Evolutionary conservation across 2,113 vertebrate species (phyloP).

Genomic region (Eolophus roseicapilla): DNA sequence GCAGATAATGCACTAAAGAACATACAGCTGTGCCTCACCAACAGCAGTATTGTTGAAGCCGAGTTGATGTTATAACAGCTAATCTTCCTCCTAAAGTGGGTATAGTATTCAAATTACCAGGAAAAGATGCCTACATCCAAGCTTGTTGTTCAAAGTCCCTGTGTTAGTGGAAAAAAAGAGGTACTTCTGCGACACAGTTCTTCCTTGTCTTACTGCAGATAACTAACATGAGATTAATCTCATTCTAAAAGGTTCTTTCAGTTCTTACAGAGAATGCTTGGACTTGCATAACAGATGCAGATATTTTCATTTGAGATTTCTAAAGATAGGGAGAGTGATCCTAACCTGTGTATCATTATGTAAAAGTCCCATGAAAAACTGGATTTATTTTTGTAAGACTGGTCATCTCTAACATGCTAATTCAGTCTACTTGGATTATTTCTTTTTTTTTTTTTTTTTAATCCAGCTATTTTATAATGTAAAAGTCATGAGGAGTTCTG

Average conservation of each 20-base stretch:
- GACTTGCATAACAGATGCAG: not conserved
- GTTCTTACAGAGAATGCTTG: not conserved
- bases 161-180: not conserved
- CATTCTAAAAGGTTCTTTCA: not conserved
- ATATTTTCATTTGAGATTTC: not conserved
- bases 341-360: not conserved
- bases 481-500: not conserved
- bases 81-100: not conserved
- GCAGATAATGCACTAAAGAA: not conserved
- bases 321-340: not conserved
- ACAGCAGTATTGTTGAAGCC: not conserved
- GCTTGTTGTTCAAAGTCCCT: not conserved
- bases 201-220: not conserved
- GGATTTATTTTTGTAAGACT: not conserved
- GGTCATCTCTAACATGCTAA: not conserved
- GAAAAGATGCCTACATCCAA: not conserved
- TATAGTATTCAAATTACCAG: not conserved
- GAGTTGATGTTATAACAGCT: not conserved
- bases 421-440: not conserved
- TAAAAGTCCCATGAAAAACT: not conserved
- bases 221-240: not conserved
- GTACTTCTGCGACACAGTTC: not conserved
- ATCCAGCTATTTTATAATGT: not conserved
- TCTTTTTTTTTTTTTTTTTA: too few relatives aligned
- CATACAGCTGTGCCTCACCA: not conserved